Percentiles rank a stretch among this genome's conserved stretches.
Conservation (phyloP, 2,113 vertebrate species). For the Bos javanicus region DNA sequence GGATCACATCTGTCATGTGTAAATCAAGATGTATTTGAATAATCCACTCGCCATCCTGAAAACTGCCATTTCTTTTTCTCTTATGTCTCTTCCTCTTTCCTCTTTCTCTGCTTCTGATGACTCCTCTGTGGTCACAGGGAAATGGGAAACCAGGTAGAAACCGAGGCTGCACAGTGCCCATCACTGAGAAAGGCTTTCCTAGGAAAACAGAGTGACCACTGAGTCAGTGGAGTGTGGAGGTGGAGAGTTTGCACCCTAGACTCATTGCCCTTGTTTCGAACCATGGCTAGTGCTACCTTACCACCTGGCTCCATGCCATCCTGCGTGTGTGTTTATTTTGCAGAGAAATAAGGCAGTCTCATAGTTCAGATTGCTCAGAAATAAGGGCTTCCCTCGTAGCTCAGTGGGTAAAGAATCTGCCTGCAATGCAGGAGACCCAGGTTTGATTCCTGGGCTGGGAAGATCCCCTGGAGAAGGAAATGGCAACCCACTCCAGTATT, state of each 20-base stretch:
- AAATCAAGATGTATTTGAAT: constrained; percentile 58
- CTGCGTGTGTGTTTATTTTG: neutral
- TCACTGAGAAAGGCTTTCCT: neutral
- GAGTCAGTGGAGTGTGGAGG: neutral
- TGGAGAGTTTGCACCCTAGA: neutral
- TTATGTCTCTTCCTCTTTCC: constrained; percentile 10
- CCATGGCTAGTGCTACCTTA: neutral
- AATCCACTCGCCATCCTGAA: constrained; percentile 39
- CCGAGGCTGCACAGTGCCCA: fast-evolving
- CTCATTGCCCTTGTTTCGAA: neutral
- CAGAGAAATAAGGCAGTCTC: neutral
- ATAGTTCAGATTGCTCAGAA: neutral
- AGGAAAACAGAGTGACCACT: neutral
- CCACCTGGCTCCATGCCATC: neutral
- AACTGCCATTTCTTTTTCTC: neutral
- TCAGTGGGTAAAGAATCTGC: neutral
- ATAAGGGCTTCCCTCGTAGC: neutral
- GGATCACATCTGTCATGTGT: constrained; percentile 55
- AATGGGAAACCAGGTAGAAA: neutral
- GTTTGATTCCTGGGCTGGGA: neutral
- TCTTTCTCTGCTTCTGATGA: constrained; percentile 6
- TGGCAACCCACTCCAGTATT: neutral
- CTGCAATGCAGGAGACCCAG: neutral
- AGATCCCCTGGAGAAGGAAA: neutral
- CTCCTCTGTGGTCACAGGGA: neutral